Evolutionary conservation across 2,113 vertebrate species (phyloP).

Genomic region (Edolisoma coerulescens): DNA sequence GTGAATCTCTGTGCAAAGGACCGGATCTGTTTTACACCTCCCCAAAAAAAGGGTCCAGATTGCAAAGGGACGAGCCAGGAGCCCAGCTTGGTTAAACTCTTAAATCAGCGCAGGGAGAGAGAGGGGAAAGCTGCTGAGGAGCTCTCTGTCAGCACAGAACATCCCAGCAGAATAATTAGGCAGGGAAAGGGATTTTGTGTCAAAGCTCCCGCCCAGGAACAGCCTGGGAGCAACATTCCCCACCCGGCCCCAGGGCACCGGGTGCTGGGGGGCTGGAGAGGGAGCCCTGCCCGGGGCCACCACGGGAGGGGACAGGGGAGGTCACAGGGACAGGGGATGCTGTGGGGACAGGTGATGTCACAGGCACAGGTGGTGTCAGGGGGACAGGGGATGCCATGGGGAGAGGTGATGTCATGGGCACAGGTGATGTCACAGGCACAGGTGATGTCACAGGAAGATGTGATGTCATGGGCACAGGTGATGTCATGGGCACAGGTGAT

Average conservation of each 20-base stretch:
- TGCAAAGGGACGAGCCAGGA: not conserved
- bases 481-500: too few relatives aligned
- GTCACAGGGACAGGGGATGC: not conserved
- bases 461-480: not conserved
- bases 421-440: too few relatives aligned
- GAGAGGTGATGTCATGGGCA: too few relatives aligned
- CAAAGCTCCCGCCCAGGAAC: not conserved
- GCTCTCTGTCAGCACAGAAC: not conserved
- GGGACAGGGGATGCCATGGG: too few relatives aligned
- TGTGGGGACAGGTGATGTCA: too few relatives aligned
- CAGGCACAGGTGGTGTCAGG: not conserved
- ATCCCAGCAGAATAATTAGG: not conserved
- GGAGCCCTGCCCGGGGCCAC: not conserved
- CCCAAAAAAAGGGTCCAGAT: not conserved
- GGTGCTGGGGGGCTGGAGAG: not conserved
- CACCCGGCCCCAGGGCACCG: not conserved
- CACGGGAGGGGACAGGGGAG: not conserved
- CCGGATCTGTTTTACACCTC: not conserved
- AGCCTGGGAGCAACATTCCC: not conserved
- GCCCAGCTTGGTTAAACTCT: not conserved
- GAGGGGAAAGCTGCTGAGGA: not conserved
- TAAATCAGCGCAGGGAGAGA: not conserved
- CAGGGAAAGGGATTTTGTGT: not conserved
- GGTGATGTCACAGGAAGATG: too few relatives aligned
- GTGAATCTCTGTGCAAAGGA: not conserved